Conservation (phyloP, 1,140 invertebrate genomes). For the Vanessa atalanta region DNA sequence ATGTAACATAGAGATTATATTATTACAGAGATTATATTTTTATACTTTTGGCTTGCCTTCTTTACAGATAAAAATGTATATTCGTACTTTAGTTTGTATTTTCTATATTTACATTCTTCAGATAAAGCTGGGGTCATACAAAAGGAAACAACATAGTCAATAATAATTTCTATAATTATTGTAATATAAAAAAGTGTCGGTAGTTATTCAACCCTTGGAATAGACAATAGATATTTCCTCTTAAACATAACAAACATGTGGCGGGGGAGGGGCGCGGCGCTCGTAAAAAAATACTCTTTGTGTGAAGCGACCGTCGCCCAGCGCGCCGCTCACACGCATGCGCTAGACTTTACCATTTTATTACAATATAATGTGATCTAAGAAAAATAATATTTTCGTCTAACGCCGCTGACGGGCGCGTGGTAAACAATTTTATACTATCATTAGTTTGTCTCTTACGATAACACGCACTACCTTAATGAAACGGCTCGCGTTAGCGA, state of each 20-base stretch:
- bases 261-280: conserved; percentile 44
- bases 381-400: conserved; percentile 81
- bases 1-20: too few relatives aligned
- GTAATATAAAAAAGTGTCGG: conserved; percentile 81
- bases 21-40: too few relatives aligned
- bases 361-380: conserved; percentile 80
- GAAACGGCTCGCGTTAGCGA: conserved; percentile 32
- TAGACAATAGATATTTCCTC: conserved; percentile 80
- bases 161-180: conserved; percentile 82
- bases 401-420: conserved; percentile 66
- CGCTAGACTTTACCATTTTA: conserved; percentile 71
- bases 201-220: conserved; percentile 80
- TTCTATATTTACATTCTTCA: background rate
- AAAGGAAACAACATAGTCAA: conserved; percentile 65
- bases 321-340: conserved; percentile 46
- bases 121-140: background rate
- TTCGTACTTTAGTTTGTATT: background rate
- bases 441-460: conserved; percentile 74
- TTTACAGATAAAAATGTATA: too few relatives aligned
- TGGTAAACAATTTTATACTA: conserved; percentile 79
- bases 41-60: too few relatives aligned
- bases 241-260: conserved; percentile 79
- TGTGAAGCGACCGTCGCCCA: conserved; percentile 52
- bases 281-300: conserved; percentile 77
- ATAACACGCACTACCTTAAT: conserved; percentile 44